Base-by-base conservation (phyloP, 1,140 invertebrate genomes). In the Drosophila nigrodunni region DNA sequence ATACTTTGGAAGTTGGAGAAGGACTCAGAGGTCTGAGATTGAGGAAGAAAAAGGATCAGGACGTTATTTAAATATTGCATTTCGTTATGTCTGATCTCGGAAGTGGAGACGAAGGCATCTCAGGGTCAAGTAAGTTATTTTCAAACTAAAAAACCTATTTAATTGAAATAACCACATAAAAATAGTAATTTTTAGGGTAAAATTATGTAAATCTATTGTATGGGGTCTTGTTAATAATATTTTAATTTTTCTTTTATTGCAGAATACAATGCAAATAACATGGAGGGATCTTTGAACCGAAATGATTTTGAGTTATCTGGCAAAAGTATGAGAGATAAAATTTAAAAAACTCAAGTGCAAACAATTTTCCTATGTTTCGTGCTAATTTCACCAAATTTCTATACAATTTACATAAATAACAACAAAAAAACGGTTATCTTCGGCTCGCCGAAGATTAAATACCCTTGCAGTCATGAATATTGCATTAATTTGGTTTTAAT, bases 31-130 rank as follows among this genome's bases (percentile, higher is more conserved):
- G 43, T 49, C 57, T 43, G 25, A 30, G 25, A 30, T 30, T 30
- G 65, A 15, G 34, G 25, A 55, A 43, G 30, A 37, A 9, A 11
- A 30, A 35, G 13, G 50, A 55, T 8, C 5, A 7, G 10, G n/a
- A 54, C n/a, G 6, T 41, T 4, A 13, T 65, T 30, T 43, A 3
- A 43, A n/a, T 11, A 65, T 43, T 11, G 47, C 9, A 72, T 39
- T 41, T 46, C 94, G 94, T 94, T 93, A 95, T 95, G 95, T 95
- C 95, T 93, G 95, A 95, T 94, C 94, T 95, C 93, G 94, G 94
- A 93, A 95, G 95, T 93, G 94, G 94, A 91, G 95, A 95, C 94
- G 95, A 95, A 92, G 95, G 94, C 91, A 94, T 94, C 93, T 95
- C 94, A 94, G 95, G 94, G 94, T 94, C 95, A 94, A 95, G 95